These are phyloP conservation scores for Machimus rusticus DNA, from an alignment of 2,888 invertebrate species.

Conservation along the genomic window DNA sequence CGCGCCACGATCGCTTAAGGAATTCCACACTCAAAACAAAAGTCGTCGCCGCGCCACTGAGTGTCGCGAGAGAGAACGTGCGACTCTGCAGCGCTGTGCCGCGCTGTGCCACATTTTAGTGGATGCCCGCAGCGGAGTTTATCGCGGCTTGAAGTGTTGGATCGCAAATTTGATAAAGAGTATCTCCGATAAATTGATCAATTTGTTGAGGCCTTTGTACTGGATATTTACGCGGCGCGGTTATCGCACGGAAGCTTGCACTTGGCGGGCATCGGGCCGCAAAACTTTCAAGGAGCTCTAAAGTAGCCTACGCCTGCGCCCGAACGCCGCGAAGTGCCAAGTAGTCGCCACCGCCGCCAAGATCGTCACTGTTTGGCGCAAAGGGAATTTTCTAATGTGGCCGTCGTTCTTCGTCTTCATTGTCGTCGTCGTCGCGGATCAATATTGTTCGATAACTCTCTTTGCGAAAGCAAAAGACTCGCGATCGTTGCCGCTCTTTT, in stretches of 20 bases:
- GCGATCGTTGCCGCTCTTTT: neutral
- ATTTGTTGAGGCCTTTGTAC: neutral
- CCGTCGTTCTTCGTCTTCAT: neutral
- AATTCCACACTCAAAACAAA: slow-evolving; percentile 1
- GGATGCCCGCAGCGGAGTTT: neutral
- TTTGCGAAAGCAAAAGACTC: neutral
- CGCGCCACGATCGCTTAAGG: neutral
- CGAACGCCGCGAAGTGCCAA: neutral
- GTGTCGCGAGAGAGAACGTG: neutral
- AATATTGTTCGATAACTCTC: neutral
- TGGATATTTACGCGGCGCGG: neutral
- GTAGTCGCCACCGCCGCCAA: neutral
- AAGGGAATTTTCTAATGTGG: neutral
- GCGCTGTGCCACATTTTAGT: neutral
- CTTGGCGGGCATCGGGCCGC: neutral
- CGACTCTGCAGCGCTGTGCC: neutral
- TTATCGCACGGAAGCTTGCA: neutral
- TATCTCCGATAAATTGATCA: neutral
- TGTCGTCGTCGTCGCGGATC: neutral
- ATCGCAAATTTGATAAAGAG: neutral
- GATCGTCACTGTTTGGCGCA: neutral
- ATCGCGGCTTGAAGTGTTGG: neutral
- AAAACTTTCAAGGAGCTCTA: neutral
- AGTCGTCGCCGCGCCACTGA: neutral
- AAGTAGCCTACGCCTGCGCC: slow-evolving; percentile 15